Evolutionary conservation across 2,113 vertebrate genomes (phyloP).

Genomic region (Trochalopteron elliotii): DNA sequence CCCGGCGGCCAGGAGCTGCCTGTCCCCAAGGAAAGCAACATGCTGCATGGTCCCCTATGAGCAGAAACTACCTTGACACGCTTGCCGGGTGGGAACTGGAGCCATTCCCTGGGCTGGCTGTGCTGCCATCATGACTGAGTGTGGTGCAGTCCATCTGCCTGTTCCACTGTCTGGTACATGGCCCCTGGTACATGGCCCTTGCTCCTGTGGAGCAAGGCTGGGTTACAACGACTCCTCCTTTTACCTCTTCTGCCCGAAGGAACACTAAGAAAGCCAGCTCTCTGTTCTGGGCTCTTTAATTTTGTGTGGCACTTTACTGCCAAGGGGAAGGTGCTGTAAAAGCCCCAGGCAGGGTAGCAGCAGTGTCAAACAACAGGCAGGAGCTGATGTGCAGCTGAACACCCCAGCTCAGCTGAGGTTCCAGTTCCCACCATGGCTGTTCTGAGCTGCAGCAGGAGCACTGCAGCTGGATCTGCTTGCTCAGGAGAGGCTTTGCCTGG

Average conservation of each 20-base stretch:
- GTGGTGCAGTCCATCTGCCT: rapidly evolving
- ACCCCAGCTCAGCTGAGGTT: neutral
- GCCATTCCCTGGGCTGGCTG: rapidly evolving
- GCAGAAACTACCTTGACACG: neutral
- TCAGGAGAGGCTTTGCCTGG: neutral
- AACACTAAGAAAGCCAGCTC: neutral
- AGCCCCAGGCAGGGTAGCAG: neutral
- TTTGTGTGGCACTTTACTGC: neutral
- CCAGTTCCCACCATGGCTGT: rapidly evolving
- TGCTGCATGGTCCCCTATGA: rapidly evolving
- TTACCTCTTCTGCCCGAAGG: neutral
- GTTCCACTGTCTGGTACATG: neutral
- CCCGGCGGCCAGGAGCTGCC: neutral
- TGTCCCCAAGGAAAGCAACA: rapidly evolving
- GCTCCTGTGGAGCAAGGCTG: neutral
- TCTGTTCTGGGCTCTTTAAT: neutral
- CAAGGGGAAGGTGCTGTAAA: neutral
- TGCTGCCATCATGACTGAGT: rapidly evolving
- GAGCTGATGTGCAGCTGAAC: neutral
- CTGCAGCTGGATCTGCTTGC: neutral
- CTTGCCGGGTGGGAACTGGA: neutral
- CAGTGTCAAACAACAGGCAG: neutral
- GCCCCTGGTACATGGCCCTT: neutral
- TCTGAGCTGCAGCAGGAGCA: neutral
- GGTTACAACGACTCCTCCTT: neutral